A percentile compares a stretch with the other conserved stretches of the same genome.
These are phyloP conservation scores for Prinia subflava DNA, from an alignment of 2,113 vertebrate genomes.

Conservation along the genomic window DNA sequence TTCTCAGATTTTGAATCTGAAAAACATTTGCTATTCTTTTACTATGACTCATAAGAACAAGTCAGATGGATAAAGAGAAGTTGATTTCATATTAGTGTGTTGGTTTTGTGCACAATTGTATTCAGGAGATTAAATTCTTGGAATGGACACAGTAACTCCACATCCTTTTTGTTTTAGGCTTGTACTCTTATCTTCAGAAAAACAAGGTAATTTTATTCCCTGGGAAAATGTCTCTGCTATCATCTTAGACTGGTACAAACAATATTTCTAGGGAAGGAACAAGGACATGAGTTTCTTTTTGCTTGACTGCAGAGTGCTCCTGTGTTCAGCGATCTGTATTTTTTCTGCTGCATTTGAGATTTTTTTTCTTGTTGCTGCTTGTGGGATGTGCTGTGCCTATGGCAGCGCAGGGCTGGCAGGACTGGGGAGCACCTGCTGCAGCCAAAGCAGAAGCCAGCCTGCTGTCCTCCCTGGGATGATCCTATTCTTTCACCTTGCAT, in stretches of 20 bases:
- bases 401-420: neutral
- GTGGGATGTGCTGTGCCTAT: neutral
- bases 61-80: neutral
- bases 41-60: neutral
- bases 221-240: neutral
- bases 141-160: neutral
- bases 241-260: neutral
- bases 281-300: neutral
- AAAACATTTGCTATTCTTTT: neutral
- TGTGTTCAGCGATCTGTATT: neutral
- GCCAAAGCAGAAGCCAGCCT: neutral
- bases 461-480: neutral
- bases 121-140: constrained; percentile 7
- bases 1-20: neutral
- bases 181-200: neutral
- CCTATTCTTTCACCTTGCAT: neutral
- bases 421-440: fast-evolving
- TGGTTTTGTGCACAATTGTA: neutral
- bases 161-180: neutral
- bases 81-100: neutral
- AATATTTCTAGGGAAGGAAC: neutral
- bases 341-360: neutral
- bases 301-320: neutral
- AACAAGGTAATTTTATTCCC: neutral
- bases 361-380: neutral